phyloP scores from a whole-genome alignment of 2,888 invertebrate species.

The Agonum fuliginosum region DNA sequence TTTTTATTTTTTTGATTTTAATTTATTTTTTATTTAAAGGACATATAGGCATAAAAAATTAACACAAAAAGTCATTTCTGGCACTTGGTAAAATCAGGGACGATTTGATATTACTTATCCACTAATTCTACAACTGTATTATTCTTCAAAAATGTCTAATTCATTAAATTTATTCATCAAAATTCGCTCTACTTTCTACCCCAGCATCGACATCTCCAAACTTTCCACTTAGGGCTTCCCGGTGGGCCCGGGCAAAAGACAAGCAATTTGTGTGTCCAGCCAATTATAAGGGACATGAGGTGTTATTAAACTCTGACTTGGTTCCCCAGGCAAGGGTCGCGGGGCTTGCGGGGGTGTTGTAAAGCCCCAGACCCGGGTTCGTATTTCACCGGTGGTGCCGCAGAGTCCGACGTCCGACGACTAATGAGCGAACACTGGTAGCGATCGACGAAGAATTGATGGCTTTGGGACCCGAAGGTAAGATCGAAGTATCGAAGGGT shows the following conservation, averaged over 20 bases:
- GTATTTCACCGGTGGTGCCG: constrained; percentile 68
- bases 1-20: too few relatives aligned
- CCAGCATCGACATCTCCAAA: constrained; percentile 22
- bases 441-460: constrained; percentile 63
- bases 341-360: too few relatives aligned
- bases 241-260: constrained; percentile 69
- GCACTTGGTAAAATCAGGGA: too few relatives aligned
- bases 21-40: too few relatives aligned
- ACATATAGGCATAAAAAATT: too few relatives aligned
- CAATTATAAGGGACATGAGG: constrained; percentile 71
- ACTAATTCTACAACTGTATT: too few relatives aligned
- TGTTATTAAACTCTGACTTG: constrained; percentile 67
- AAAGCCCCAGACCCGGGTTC: constrained; percentile 66
- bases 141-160: too few relatives aligned
- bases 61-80: too few relatives aligned
- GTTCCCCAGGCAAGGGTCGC: not conserved
- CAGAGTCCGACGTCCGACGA: not conserved
- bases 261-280: constrained; percentile 70
- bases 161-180: too few relatives aligned
- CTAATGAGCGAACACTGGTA: constrained; percentile 70
- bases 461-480: not conserved
- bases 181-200: not conserved
- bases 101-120: too few relatives aligned
- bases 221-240: constrained; percentile 34
- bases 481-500: not conserved